Conservation (phyloP, 2,113 vertebrate genomes). For the Crypturellus undulatus region DNA sequence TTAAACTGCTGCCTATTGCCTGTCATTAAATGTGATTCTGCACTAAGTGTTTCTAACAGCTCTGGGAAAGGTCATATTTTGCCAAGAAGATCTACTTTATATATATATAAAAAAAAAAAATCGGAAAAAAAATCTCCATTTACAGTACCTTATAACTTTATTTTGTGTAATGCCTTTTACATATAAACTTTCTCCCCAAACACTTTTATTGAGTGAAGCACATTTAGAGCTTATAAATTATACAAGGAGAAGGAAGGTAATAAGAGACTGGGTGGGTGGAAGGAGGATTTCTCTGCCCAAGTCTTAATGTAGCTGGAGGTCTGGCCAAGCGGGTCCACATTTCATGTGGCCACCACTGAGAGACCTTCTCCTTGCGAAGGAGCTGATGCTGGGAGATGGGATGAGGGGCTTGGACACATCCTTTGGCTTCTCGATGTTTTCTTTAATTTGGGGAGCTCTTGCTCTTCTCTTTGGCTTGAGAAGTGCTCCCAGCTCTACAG, state of each 20-base stretch:
- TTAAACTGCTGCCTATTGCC: conserved; percentile 13
- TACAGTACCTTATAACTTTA: conserved; percentile 18
- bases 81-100: conserved; percentile 8
- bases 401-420: no score
- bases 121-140: background rate
- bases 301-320: background rate
- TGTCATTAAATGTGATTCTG: conserved; percentile 55
- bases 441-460: background rate
- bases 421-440: background rate
- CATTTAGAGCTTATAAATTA: conserved; percentile 45
- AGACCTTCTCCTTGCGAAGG: background rate
- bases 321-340: background rate
- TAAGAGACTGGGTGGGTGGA: background rate
- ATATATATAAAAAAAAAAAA: background rate
- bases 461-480: background rate
- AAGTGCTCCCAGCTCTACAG: background rate
- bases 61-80: background rate
- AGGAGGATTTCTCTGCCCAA: background rate
- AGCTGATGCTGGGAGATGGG: background rate
- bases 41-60: conserved; percentile 23
- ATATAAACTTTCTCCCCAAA: conserved; percentile 31
- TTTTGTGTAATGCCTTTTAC: conserved; percentile 40
- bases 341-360: background rate
- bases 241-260: background rate
- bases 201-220: background rate